Evolutionary conservation across 1,140 invertebrate species (phyloP), one percentile per base, ranked within the genome.

Genomic region (Lucilia cuprina): DNA sequence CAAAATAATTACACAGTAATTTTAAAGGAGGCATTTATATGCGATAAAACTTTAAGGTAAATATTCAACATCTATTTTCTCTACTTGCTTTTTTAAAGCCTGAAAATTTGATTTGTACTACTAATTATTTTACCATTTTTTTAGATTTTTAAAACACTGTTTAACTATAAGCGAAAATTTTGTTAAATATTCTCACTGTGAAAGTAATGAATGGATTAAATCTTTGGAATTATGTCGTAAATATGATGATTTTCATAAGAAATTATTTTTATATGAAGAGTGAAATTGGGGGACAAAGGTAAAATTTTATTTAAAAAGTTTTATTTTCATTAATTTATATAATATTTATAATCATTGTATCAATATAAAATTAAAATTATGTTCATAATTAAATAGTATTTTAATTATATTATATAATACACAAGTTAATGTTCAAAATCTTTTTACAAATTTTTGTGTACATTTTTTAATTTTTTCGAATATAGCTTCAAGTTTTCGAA

Each of bases 181-280:
- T 14, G 78, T 77, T 13, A 83, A 83, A 74, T 85, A 85, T 84
- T 83, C 84, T 2, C 74, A 80, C 19, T 49, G 21, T 49, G 77
- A 84, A 30, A 84, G 75, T 34, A 84, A 84, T 35, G 85, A 85
- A 85, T 85, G 85, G 85, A 83, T 85, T 14, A 85, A 84, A 55
- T 50, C 83, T 9, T 55, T 84, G 19, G 80, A 85, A 30, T 55
- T 84, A 13, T 85, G 85, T 30, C 19, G 47, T 13, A 80, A 80
- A 80, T 80, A 21, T 80, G 4, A 80, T 21, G 77, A 80, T 50
- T 80, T 80, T 30, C 17, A 80, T 25, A 49, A 21, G 19, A 80
- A 80, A 49, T 13, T 78, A 47, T 78, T 41, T 47, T 47, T 78
- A 41, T 78, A 78, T 14, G 9, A 78, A 3, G 0, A 78, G 19